Base-by-base conservation (phyloP, 2,888 invertebrate species). In the Lamellibrachia satsuma region DNA sequence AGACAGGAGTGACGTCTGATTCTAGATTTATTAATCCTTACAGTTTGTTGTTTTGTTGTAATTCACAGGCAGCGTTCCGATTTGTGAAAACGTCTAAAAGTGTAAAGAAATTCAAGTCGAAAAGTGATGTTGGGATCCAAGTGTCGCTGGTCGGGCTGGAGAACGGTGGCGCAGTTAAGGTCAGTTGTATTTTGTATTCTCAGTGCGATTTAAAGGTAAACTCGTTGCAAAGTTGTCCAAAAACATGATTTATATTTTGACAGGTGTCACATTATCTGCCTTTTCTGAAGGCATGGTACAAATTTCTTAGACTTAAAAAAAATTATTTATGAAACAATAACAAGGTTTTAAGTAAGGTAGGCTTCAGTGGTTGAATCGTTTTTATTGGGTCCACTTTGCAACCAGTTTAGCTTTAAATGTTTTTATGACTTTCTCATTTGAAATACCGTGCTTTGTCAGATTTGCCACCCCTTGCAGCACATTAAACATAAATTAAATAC, bases 41-140 rank as follows among this genome's bases (percentile, higher is more conserved):
- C 39, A 39, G 39, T 39, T 39, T 39, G 39, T 39, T 75, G 22
- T 75, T 75, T 75, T 75, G 75, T 22, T 75, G 75, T 75, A 22
- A 6, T 22, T 75, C n/a, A 22, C 75, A 75, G 75, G 75, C 22
- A 22, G n/a, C 22, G 6, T 75, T 75, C 22, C 22, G 75, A 22
- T 75, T 15, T 75, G 75, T 75, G 75, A 22, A 15, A 6, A 0
- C 15, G 22, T 22, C 75, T 22, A 75, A 75, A n/a, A n/a, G 75
- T 22, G 15, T 75, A 22, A 75, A 75, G 3, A 75, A 75, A n/a
- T 75, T 75, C 75, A 75, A 75, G 75, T 75, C 75, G 0, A n/a
- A 75, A n/a, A 75, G 75, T 75, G 75, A 75, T n/a, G 75, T 75
- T 75, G 75, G 75, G 22, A 75, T 75, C 75, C 75, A 75, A n/a